Base-by-base conservation (phyloP, 1,140 invertebrate genomes). In the Aphis craccivora region DNA sequence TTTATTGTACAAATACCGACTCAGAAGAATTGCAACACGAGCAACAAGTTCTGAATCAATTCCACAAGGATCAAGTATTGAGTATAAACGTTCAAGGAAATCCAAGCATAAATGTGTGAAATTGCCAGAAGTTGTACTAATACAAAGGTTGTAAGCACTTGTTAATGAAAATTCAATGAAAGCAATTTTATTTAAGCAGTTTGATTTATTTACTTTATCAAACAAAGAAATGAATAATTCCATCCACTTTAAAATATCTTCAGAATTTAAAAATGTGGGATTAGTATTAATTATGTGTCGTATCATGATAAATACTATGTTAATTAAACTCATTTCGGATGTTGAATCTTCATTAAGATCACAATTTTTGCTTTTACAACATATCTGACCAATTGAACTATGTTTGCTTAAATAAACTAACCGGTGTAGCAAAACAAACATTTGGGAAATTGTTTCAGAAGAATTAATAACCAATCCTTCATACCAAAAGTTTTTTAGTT, bases 151-250 rank as follows among this genome's bases (percentile, higher is more conserved):
- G 35, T 93, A 93, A 53, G 81, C 91, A 84, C 91, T 93, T 43
- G 91, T 93, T 86, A 93, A 93, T 0, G 91, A 93, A 93, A 93
- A 93, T 93, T 93, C 91, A 84, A 84, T 55, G 23, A 93, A 93
- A 30, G 91, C 20, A 18, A 84, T 93, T 93, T 93, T 93, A 1
- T 93, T 93, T 93, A 37, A 86, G 11, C 91, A 93, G 22, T 53
- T 93, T 86, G 91, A 93, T 86, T 93, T 86, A 55, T 25, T 30
- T 22, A 93, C 91, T 40, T 51, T 45, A n/a, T 53, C 1, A 35
- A 84, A 93, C 8, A 93, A 2, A 51, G 91, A 93, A 43, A 25
- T 84, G 55, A 93, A 93, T 2, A 86, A 43, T 40, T 93, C 48
- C 81, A 93, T 93, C 67, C 67, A 93, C 37, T 84, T 93, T 20